Evolutionary conservation across 92 coral and sea anemone genomes (phyloP), one percentile per base, ranked within the genome.

Genomic region (Paragorgia papillata): DNA sequence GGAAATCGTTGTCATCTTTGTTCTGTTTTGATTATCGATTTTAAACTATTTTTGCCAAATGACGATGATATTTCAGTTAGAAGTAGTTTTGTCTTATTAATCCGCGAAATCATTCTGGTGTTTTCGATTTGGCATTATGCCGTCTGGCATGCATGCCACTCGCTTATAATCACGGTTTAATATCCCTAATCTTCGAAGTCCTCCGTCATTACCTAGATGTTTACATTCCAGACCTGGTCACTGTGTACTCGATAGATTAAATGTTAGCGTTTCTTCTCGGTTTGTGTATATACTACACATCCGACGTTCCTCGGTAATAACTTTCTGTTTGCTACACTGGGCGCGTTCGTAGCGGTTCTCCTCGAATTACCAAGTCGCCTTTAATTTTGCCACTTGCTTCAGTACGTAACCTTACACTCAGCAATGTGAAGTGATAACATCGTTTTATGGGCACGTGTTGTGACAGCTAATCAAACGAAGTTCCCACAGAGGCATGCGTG

Each of bases 391-490:
- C n/a, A n/a, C n/a, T n/a, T n/a, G n/a, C n/a, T n/a, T n/a, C n/a
- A n/a, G n/a, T n/a, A n/a, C n/a, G n/a, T n/a, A n/a, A n/a, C n/a
- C n/a, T n/a, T n/a, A n/a, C n/a, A n/a, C n/a, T n/a, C n/a, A n/a
- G n/a, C n/a, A n/a, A n/a, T n/a, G n/a, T n/a, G n/a, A n/a, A n/a
- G n/a, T n/a, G n/a, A n/a, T n/a, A n/a, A n/a, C n/a, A n/a, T n/a
- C n/a, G n/a, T n/a, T n/a, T n/a, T n/a, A n/a, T n/a, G n/a, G n/a
- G n/a, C 78, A 28, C 49, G 19, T 31, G 78, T 71, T 22, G n/a
- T 71, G 78, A 71, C 78, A 71, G 63, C 78, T 71, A 28, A 51
- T 19, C 63, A 68, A 9, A 21, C 13, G 19, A 48, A 50, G 17
- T 30, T n/a, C n/a, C 21, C 48, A 33, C 32, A 29, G 14, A 71